Base-by-base conservation (phyloP, 2,888 invertebrate species). In the Drosophila tripunctata region DNA sequence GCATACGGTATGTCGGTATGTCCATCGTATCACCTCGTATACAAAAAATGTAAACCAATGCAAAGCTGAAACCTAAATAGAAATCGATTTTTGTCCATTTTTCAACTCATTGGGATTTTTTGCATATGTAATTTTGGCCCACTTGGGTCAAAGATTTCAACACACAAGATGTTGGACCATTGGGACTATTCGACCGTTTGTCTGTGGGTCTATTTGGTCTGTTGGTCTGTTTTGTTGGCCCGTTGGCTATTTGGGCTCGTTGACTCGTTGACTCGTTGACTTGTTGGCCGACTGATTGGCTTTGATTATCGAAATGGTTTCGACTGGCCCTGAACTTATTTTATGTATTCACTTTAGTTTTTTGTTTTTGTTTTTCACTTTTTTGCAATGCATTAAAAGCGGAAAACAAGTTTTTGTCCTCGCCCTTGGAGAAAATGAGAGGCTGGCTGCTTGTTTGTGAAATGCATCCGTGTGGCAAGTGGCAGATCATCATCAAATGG, bases 301-400 rank as follows among this genome's bases (percentile, higher is more conserved):
- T 62, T 60, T 54, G 48, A 62, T 75, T 54, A 56, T 56, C 30
- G 12, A 21, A 71, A 65, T 75, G 60, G 41, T 6, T n/a, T 15
- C 55, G 56, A 61, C 40, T 81, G 81, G 82, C 87, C 81, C 75
- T 87, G 87, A 87, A 87, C 87, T 84, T 72, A 55, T 51, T 70
- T 58, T 45, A 35, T 15, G 27, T 27, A 27, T 27, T 27, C 27
- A 27, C 24, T 35, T 21, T 4, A 8, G 10, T 21, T 14, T 21
- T 33, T 14, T 3, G 5, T 22, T 35, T 30, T 31, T 19, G 12
- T 8, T 41, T 41, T 14, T 22, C 12, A 1, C 4, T 24, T 1
- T 77, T 67, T 58, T 43, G 71, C 63, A 58, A 63, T 33, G 21
- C 47, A 57, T 62, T 38, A 43, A 63, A 78, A 74, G 41, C n/a